These are phyloP conservation scores for Mactra quadrangularis DNA, from an alignment of 1,140 invertebrate genomes.

Conservation along the genomic window DNA sequence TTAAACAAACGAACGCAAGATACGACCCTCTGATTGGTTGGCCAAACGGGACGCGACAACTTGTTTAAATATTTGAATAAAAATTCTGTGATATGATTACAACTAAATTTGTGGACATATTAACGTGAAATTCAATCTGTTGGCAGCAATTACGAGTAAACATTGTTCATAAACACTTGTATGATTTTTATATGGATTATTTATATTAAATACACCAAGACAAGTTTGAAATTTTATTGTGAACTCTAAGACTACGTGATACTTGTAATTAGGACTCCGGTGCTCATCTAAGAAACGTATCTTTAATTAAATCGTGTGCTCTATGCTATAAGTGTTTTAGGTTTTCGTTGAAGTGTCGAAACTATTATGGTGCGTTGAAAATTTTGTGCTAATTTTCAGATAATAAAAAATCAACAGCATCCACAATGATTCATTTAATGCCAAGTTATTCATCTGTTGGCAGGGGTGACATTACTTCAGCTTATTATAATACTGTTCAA, in stretches of 20 bases:
- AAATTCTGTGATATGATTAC: not conserved
- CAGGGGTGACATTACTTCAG: constrained; percentile 4
- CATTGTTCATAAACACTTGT: not conserved
- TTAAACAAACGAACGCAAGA: constrained; percentile 24
- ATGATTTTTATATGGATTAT: too few species aligned
- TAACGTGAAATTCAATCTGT: constrained; percentile 25
- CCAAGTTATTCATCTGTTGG: constrained; percentile 26
- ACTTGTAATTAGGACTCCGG: too few species aligned
- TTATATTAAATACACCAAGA: not conserved
- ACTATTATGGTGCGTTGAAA: too few species aligned
- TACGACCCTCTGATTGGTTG: not conserved
- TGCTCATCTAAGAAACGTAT: too few species aligned
- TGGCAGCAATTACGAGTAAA: not conserved
- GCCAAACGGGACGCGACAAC: not conserved
- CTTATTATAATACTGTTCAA: not conserved
- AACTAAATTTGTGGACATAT: not conserved
- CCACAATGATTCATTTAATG: constrained; percentile 55
- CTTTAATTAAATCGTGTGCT: too few species aligned
- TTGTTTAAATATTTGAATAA: constrained; percentile 55
- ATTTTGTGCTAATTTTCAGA: too few species aligned
- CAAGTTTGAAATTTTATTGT: too few species aligned
- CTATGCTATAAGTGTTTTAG: too few species aligned
- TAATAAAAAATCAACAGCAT: too few species aligned
- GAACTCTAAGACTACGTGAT: too few species aligned
- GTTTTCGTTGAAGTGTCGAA: too few species aligned